Conservation (phyloP, 2,113 vertebrate species). For the Oenanthe oenanthe region DNA sequence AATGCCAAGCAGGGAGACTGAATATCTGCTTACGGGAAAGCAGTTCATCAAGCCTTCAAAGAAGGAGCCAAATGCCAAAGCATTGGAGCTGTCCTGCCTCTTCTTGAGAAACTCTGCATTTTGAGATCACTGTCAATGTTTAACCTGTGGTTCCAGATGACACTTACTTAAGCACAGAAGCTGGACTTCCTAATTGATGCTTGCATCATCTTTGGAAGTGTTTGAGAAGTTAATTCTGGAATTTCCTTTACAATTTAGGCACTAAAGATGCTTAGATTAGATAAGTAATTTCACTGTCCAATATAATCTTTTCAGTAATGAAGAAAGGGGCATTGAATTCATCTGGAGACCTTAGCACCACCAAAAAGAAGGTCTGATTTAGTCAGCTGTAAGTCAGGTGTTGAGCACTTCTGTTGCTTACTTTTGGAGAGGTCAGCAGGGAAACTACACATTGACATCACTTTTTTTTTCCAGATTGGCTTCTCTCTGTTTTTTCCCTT, state of each 20-base stretch:
- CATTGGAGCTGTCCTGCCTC: background rate
- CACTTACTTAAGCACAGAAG: background rate
- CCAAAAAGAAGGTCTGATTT: background rate
- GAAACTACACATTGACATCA: background rate
- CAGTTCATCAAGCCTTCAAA: background rate
- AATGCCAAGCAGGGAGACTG: background rate
- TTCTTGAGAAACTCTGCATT: background rate
- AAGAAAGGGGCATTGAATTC: background rate
- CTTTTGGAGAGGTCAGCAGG: background rate
- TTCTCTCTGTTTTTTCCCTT: background rate
- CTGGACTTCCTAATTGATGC: background rate
- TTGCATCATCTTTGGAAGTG: background rate
- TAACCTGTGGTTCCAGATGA: background rate
- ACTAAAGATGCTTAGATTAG: background rate
- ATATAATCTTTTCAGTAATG: background rate
- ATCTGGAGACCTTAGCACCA: background rate
- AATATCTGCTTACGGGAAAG: slow-evolving; percentile 1
- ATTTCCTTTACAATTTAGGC: background rate
- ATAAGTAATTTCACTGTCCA: background rate
- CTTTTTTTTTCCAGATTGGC: background rate
- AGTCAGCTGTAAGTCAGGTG: background rate
- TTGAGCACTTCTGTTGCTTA: background rate
- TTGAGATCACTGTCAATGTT: background rate
- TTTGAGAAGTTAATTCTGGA: background rate
- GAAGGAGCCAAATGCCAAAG: background rate